These are phyloP conservation scores for Bradypodion ventrale DNA, from an alignment of 2,797 vertebrate genomes.

Conservation along the genomic window DNA sequence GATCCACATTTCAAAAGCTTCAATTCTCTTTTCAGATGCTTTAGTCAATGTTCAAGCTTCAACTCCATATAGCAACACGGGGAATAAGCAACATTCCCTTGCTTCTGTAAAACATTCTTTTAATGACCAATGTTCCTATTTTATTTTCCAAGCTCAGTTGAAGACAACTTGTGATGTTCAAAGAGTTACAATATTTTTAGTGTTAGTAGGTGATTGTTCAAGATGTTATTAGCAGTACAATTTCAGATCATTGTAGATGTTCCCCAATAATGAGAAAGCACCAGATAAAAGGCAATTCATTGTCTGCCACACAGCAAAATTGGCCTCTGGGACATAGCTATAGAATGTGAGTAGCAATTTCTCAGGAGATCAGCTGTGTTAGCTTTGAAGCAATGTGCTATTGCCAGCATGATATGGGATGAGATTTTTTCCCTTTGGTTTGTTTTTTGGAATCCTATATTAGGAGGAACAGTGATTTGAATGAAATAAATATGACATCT, in stretches of 20 bases:
- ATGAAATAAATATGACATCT: conserved; percentile 31
- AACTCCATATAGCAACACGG: no score
- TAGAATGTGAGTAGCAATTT: background rate
- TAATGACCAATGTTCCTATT: conserved; percentile 37
- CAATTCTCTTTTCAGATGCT: no score
- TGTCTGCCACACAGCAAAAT: background rate
- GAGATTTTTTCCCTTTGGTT: conserved; percentile 30
- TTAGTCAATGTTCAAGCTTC: no score
- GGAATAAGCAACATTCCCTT: no score
- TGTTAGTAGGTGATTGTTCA: conserved; percentile 35
- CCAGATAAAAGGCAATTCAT: conserved; percentile 24
- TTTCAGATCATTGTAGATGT: background rate
- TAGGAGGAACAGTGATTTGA: conserved; percentile 49
- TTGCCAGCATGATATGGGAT: conserved; percentile 33
- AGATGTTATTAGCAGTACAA: conserved; percentile 37
- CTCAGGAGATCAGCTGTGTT: conserved; percentile 30
- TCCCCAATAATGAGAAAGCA: background rate
- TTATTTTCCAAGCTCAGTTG: conserved; percentile 8
- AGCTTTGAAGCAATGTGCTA: conserved; percentile 40
- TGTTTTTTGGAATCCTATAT: conserved; percentile 35
- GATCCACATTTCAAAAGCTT: no score
- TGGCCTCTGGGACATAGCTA: background rate
- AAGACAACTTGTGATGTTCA: conserved; percentile 36
- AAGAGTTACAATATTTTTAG: conserved; percentile 35
- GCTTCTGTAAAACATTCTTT: conserved; percentile 10